Evolutionary conservation across 2,113 vertebrate species (phyloP).

Genomic region (Halichoerus grypus): DNA sequence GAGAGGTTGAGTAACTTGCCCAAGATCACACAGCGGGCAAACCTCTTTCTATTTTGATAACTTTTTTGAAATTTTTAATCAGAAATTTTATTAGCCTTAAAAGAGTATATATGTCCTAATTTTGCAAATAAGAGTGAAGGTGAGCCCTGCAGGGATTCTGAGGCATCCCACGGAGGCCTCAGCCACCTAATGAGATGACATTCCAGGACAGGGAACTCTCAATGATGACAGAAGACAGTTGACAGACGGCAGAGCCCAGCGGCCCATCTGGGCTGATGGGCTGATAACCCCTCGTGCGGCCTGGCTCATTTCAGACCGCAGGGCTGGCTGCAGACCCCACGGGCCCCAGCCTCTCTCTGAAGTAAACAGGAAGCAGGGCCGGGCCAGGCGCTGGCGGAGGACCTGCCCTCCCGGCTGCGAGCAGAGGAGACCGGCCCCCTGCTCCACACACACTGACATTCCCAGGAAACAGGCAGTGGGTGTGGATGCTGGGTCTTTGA

Average conservation of each 20-base stretch:
- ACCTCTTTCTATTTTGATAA: neutral
- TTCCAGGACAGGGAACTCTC: conserved; percentile 18
- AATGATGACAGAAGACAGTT: conserved; percentile 31
- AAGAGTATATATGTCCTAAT: neutral
- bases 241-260: conserved; percentile 62
- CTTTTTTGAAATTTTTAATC: neutral
- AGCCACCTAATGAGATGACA: conserved; percentile 9
- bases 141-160: neutral
- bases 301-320: conserved; percentile 7
- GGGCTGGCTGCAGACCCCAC: conserved; percentile 32
- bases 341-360: neutral
- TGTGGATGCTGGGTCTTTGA: accelerated
- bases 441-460: neutral
- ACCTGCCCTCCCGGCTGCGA: neutral
- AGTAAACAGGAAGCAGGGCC: conserved; percentile 80
- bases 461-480: neutral
- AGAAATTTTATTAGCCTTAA: neutral
- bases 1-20: neutral
- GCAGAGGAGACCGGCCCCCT: neutral
- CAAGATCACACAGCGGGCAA: neutral
- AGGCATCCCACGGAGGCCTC: neutral
- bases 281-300: conserved; percentile 45
- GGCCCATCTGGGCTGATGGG: conserved; percentile 59
- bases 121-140: neutral
- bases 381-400: neutral